Percentiles rank a stretch among this genome's conserved stretches.
These are phyloP conservation scores for Enteromius thamalakanensis DNA, from an alignment of 2,797 vertebrate genomes.

Conservation along the genomic window DNA sequence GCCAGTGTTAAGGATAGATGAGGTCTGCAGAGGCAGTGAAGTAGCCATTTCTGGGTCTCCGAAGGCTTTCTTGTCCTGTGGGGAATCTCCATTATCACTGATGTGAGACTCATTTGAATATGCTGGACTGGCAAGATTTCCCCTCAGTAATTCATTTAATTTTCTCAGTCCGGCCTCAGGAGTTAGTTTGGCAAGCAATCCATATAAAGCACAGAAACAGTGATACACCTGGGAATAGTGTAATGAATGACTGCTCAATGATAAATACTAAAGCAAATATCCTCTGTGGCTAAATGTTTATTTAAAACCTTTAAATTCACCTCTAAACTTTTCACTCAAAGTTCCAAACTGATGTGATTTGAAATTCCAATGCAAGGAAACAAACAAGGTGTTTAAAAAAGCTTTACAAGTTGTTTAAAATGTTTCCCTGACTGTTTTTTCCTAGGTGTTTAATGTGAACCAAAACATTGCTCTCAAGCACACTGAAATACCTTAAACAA, in stretches of 20 bases:
- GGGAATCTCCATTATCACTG: slow-evolving; percentile 19
- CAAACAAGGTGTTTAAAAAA: neutral
- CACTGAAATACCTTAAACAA: neutral
- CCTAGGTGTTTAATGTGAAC: neutral
- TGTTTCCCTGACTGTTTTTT: neutral
- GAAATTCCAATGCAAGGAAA: neutral
- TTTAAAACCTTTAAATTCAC: neutral
- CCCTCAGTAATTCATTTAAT: neutral
- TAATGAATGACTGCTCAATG: neutral
- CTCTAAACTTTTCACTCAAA: neutral
- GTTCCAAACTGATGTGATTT: neutral
- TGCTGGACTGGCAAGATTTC: neutral
- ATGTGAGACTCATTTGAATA: slow-evolving; percentile 33
- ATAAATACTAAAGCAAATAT: neutral
- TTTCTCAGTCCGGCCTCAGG: slow-evolving; percentile 4
- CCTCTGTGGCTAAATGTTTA: neutral
- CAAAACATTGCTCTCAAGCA: neutral
- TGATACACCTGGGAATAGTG: neutral
- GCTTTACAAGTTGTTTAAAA: neutral
- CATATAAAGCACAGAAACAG: neutral
- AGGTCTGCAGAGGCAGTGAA: neutral
- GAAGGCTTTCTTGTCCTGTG: neutral
- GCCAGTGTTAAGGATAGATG: neutral
- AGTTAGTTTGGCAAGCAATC: neutral
- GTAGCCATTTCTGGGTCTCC: slow-evolving; percentile 4